Percentiles rank a stretch among this genome's conserved stretches.
phyloP scores from a whole-genome alignment of 1,140 invertebrate species.

The Mercenaria mercenaria region DNA sequence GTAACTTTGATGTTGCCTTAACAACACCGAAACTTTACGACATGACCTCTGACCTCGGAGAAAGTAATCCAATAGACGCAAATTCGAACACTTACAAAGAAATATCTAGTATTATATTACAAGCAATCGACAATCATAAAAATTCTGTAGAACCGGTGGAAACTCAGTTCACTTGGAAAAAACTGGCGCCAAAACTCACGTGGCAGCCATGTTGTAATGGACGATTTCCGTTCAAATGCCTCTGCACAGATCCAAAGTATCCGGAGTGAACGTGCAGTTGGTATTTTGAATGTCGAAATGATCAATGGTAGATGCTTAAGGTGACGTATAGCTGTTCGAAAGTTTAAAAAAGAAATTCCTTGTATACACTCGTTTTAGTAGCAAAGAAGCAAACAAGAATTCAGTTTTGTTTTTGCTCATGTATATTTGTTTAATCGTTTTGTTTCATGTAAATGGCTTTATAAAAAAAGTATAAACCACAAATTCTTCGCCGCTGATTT shows the following conservation, averaged over 20 bases:
- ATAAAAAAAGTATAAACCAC: too few relatives aligned
- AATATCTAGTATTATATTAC: slow-evolving; percentile 70
- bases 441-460: too few relatives aligned
- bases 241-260: slow-evolving; percentile 68
- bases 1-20: slow-evolving; percentile 73
- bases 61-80: slow-evolving; percentile 72
- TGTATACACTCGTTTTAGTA: too few relatives aligned
- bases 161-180: slow-evolving; percentile 77
- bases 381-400: too few relatives aligned
- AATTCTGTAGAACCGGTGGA: slow-evolving; percentile 67
- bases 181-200: slow-evolving; percentile 80
- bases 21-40: slow-evolving; percentile 82
- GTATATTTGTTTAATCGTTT: too few relatives aligned
- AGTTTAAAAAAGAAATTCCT: too few relatives aligned
- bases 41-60: slow-evolving; percentile 80
- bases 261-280: too few relatives aligned
- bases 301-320: too few relatives aligned
- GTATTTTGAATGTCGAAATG: too few relatives aligned
- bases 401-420: too few relatives aligned
- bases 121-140: slow-evolving; percentile 71
- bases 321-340: too few relatives aligned
- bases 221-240: slow-evolving; percentile 70
- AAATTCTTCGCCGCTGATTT: too few relatives aligned
- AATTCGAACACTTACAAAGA: slow-evolving; percentile 57
- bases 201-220: slow-evolving; percentile 77